Base-by-base conservation (phyloP, 2,113 vertebrate species). In the Dromaius novaehollandiae region DNA sequence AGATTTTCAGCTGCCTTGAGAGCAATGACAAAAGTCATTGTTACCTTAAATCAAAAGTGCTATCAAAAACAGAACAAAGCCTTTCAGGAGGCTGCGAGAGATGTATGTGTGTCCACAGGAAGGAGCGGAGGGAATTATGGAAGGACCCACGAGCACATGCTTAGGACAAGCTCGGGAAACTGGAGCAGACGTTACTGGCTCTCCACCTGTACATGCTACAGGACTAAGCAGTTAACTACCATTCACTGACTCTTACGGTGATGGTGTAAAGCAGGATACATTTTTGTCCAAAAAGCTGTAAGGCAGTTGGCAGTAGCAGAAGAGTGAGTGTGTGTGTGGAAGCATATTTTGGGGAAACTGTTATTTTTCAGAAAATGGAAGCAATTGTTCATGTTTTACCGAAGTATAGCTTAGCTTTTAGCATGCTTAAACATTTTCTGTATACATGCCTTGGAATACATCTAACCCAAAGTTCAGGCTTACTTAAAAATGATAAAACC, bases 191-290 rank as follows among this genome's bases (percentile, higher is more conserved):
- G 22, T 90, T 89, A 65, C 89, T 90, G 94, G 60, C 78, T 92
- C 84, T 93, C 91, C 94, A 94, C 86, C 89, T 95, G 86, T 74
- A 82, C 58, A 38, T 0, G 9, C 44, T 89, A 55, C 91, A 70
- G 88, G 94, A 85, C 87, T 94, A 89, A 95, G 89, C 92, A 94
- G 92, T 96, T 97, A 95, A 58, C 81, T 70, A 28, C 92, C 36
- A 87, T 76, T 73, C 74, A 93, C 74, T 91, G 95, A 53, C 48
- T 95, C 24, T 2, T 64, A 53, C 24, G 42, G 68, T 82, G 76
- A 58, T 74, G 36, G 89, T 71, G 63, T 40, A 50, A 82, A 88
- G 68, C 3, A 5, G 84, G 48, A 48, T 93, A 38, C 68, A 69
- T 87, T 96, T 88, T 89, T 87, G 84, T 75, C 65, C 87, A 71